These are phyloP conservation scores for Pyrrhia umbra DNA, from an alignment of 2,888 invertebrate genomes.

Conservation along the genomic window DNA sequence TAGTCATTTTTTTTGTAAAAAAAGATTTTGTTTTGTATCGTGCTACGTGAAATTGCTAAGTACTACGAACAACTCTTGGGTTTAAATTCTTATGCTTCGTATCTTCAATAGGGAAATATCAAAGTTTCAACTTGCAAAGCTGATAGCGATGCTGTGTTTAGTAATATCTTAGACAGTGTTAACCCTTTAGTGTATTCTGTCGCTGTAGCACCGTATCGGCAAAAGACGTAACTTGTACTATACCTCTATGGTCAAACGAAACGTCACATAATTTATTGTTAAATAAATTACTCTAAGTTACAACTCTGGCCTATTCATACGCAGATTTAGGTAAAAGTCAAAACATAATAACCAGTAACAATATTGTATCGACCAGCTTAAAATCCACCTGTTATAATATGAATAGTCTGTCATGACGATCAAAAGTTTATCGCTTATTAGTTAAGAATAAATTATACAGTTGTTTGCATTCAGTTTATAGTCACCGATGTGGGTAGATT, in stretches of 20 bases:
- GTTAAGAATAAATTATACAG: slow-evolving; percentile 52
- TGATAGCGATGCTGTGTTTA: too few relatives aligned
- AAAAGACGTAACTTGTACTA: neutral
- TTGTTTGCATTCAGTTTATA: slow-evolving; percentile 44
- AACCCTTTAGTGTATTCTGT: too few relatives aligned
- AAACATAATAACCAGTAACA: slow-evolving; percentile 24
- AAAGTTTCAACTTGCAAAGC: too few relatives aligned
- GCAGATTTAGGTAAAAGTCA: slow-evolving; percentile 11
- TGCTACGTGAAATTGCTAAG: too few relatives aligned
- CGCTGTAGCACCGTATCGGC: too few relatives aligned
- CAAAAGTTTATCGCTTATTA: slow-evolving; percentile 47
- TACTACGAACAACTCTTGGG: too few relatives aligned
- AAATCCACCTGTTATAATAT: slow-evolving; percentile 32
- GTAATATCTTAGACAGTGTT: too few relatives aligned
- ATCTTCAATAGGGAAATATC: too few relatives aligned
- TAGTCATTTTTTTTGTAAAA: too few relatives aligned
- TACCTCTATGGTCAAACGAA: neutral
- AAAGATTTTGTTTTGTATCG: too few relatives aligned
- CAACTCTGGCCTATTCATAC: neutral
- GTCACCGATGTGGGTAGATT: slow-evolving; percentile 32
- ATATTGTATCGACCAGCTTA: slow-evolving; percentile 35
- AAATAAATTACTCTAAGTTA: slow-evolving; percentile 21
- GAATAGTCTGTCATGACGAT: slow-evolving; percentile 47
- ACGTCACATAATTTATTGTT: slow-evolving; percentile 17
- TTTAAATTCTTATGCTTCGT: too few relatives aligned